Evolutionary conservation across 2,797 vertebrate species (phyloP), one percentile per base, ranked within the genome.

Genomic region (Triplophysa bombifrons): DNA sequence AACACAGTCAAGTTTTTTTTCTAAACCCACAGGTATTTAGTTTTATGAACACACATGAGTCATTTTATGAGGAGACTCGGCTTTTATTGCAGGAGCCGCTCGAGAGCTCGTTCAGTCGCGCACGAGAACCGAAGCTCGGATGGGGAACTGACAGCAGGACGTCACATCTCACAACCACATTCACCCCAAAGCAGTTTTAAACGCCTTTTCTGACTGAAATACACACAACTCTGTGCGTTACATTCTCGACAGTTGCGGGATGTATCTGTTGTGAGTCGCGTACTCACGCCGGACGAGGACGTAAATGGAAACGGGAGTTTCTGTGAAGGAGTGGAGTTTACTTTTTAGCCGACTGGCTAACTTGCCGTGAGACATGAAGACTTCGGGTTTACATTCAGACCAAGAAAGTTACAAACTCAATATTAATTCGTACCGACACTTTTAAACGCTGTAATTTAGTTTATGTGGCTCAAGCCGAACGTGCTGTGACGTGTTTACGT

Each of bases 91-190:
- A 30, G 25, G 22, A 70, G 0, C 4, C 17, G 27, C 3, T 72
- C 6, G 1, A 64, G 58, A 55, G 12, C 30, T 55, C 68, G 64
- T 64, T 72, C 76, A 64, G 41, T 16, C 6, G 30, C 34, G 51
- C 76, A 20, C 34, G 61, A 55, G 76, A 78, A 72, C 83, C 6
- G 90, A 92, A 55, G 61, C 78, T 71, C 72, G 73, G 58, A 80
- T 48, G 78, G 82, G 72, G 63, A 66, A 79, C 30, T 91, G 89
- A 92, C 92, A 91, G 90, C 88, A 90, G 90, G 90, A 91, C 69
- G 30, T 68, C 50, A n/a, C 5, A 50, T 38, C 38, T 55, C 74
- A 70, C 71, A 61, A 80, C 85, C 55, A 70, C 56, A 38, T 78
- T 48, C 11, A 20, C 20, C 34, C 50, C 41, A 12, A 10, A 56